phyloP scores from a whole-genome alignment of 2,888 invertebrate species.

The Agrenia bidenticulata region DNA sequence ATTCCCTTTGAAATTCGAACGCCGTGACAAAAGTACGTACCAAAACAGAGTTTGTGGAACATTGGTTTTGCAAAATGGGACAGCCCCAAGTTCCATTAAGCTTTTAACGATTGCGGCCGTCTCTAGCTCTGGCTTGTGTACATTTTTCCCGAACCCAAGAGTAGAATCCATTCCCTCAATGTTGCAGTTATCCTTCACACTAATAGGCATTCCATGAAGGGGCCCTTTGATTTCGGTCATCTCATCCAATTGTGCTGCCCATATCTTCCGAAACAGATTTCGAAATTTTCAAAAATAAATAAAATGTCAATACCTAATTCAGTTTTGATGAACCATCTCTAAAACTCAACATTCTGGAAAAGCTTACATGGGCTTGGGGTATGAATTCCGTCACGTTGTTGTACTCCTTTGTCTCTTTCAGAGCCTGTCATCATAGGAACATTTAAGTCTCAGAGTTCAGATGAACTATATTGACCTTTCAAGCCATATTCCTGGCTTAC shows the following conservation, averaged over 20 bases:
- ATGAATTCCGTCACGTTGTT: slow-evolving; percentile 54
- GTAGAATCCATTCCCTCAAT: slow-evolving; percentile 55
- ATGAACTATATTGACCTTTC: too few species aligned
- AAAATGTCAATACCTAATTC: too few species aligned
- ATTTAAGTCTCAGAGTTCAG: too few species aligned
- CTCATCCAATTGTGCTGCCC: slow-evolving; percentile 34
- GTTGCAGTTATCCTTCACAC: slow-evolving; percentile 55
- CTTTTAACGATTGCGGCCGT: slow-evolving; percentile 33
- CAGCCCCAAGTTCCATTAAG: slow-evolving; percentile 55
- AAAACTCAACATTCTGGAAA: not conserved
- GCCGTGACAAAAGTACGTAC: too few species aligned
- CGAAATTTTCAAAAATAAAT: too few species aligned
- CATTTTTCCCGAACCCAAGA: slow-evolving; percentile 54
- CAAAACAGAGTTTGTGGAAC: slow-evolving; percentile 55
- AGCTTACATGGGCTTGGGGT: slow-evolving; percentile 52
- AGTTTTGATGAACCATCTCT: too few species aligned
- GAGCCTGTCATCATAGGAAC: too few species aligned
- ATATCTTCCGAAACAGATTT: slow-evolving; percentile 5
- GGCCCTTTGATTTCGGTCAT: slow-evolving; percentile 47
- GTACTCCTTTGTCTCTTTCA: slow-evolving; percentile 47
- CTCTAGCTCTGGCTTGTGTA: slow-evolving; percentile 52
- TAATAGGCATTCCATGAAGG: slow-evolving; percentile 55
- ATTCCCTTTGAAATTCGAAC: too few species aligned
- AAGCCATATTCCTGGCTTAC: too few species aligned
- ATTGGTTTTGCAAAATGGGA: slow-evolving; percentile 60